Base-by-base conservation (phyloP, 2,113 vertebrate genomes). In the Crotophaga sulcirostris region DNA sequence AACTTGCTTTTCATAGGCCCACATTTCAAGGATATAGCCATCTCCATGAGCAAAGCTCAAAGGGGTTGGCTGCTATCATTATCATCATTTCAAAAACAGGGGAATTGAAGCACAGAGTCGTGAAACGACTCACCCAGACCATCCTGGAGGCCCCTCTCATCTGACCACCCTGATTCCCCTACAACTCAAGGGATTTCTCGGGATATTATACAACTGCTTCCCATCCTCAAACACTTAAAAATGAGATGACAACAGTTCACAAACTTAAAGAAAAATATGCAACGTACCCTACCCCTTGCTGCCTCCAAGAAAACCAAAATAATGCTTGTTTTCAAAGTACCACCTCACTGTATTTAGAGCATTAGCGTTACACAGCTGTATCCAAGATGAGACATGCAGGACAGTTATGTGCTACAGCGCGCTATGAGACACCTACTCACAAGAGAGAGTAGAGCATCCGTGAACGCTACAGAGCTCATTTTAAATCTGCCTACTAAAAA, bases 81-180 rank as follows among this genome's bases (percentile, higher is more conserved):
- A 31, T 8, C 10, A 42, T 24, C 16, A 18, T 34, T 63, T 69
- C 72, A n/a, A 2, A 38, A 16, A 19, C 10, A 11, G 9, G 45
- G 34, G 13, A 58, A 31, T 42, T 47, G 49, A 52, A 38, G 33
- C 40, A 44, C 0, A 0, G 21, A 44, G 18, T 60, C 55, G 29
- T 1, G 9, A n/a, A n/a, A 28, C 2, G 2, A n/a, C 31, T 44
- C 8, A 0, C 47, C 13, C 3, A 24, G 16, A 47, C 8, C 67
- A 69, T 36, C 36, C 45, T 26, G 16, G 13, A 83, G 31, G 21
- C 2, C 44, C 77, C 5, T 87, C 49, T 58, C 63, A 76, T 25
- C 64, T 89, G 24, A 74, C 13, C 44, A 66, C 51, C 23, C 40
- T 11, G 9, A 33, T 66, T 58, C n/a, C 16, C 19, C 31, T 54